These are phyloP conservation scores for Thaleichthys pacificus DNA, from an alignment of 2,797 vertebrate species.

Conservation along the genomic window DNA sequence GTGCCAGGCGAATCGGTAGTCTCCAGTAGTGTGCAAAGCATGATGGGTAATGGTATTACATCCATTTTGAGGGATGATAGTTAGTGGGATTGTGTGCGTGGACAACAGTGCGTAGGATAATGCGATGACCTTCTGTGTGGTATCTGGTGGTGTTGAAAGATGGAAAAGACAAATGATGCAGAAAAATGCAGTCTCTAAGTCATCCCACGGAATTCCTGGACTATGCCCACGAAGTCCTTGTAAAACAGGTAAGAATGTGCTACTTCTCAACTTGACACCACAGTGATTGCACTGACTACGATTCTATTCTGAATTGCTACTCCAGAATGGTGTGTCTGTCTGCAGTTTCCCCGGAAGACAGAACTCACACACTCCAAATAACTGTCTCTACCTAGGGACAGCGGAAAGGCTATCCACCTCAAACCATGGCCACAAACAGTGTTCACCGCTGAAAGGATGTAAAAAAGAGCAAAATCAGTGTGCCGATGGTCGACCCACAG, in stretches of 20 bases:
- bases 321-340: too few relatives aligned
- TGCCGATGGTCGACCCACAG: neutral
- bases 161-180: too few relatives aligned
- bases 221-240: too few relatives aligned
- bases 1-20: slow-evolving; percentile 44
- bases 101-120: slow-evolving; percentile 23
- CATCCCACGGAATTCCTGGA: too few relatives aligned
- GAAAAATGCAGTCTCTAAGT: too few relatives aligned
- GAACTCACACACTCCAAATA: too few relatives aligned
- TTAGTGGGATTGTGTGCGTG: neutral
- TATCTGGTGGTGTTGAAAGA: too few relatives aligned
- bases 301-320: too few relatives aligned
- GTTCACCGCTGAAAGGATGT: neutral
- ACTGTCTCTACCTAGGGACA: neutral
- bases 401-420: neutral
- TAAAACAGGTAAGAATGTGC: too few relatives aligned
- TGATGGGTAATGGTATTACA: slow-evolving; percentile 21
- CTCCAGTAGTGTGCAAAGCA: slow-evolving; percentile 13
- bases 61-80: neutral
- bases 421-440: neutral
- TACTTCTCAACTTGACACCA: too few relatives aligned
- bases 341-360: too few relatives aligned
- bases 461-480: neutral
- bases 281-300: too few relatives aligned
- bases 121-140: neutral